Evolutionary conservation across 2,888 invertebrate species (phyloP).

Genomic region (Rotaria magnacalcarata): DNA sequence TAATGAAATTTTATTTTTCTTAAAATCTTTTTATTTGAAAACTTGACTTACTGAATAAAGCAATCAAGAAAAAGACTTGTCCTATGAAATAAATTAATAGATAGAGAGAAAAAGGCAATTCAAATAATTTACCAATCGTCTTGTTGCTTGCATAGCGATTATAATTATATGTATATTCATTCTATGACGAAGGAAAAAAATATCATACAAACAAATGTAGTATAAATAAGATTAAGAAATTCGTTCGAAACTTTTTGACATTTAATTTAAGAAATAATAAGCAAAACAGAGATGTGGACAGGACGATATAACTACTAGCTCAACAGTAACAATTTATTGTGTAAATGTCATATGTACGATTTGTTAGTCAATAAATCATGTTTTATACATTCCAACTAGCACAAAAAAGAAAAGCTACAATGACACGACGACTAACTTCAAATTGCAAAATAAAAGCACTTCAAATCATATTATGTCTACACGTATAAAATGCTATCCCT

Average conservation of each 20-base stretch:
- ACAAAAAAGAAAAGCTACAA: neutral
- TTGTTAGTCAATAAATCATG: neutral
- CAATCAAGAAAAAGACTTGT: neutral
- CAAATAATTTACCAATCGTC: neutral
- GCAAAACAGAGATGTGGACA: neutral
- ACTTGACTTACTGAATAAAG: neutral
- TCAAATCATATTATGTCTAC: neutral
- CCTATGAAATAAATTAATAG: neutral
- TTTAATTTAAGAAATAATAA: neutral
- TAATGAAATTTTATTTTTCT: neutral
- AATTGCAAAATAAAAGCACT: neutral
- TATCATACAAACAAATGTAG: neutral
- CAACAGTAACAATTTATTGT: neutral
- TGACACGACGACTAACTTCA: neutral
- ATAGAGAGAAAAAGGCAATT: neutral
- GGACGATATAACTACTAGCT: neutral
- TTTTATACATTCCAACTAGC: neutral
- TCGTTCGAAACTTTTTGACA: neutral
- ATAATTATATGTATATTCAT: neutral
- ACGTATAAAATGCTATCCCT: neutral
- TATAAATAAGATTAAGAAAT: neutral
- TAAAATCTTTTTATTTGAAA: neutral
- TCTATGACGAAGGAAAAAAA: neutral
- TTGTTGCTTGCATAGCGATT: neutral
- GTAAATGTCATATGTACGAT: neutral